Evolutionary conservation across 2,113 vertebrate genomes (phyloP).

Genomic region (Reinhardtius hippoglossoides): DNA sequence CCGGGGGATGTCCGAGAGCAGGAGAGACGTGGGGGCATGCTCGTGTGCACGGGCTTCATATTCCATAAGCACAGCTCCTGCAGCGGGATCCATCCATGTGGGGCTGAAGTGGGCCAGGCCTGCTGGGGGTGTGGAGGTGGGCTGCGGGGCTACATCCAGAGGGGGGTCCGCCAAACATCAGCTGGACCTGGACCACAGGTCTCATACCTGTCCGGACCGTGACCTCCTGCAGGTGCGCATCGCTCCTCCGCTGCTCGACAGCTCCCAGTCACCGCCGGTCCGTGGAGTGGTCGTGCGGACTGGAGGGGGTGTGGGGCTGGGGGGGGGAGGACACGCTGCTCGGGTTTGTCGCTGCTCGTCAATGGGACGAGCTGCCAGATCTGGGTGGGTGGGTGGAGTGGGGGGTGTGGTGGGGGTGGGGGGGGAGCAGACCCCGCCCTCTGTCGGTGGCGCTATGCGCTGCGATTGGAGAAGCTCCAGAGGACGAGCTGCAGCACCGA

Average conservation of each 20-base stretch:
- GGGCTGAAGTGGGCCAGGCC: slow-evolving; percentile 46
- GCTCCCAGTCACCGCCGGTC: slow-evolving; percentile 10
- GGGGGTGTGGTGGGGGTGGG: background rate
- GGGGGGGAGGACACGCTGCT: background rate
- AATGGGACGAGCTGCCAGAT: slow-evolving; percentile 62
- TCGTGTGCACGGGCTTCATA: slow-evolving; percentile 58
- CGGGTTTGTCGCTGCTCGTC: slow-evolving; percentile 60
- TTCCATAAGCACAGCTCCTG: slow-evolving; percentile 61
- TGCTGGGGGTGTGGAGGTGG: slow-evolving; percentile 1
- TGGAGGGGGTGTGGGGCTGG: background rate
- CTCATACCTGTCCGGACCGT: slow-evolving; percentile 73
- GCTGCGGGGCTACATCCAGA: slow-evolving; percentile 20
- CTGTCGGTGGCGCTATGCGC: slow-evolving; percentile 57
- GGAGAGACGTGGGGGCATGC: slow-evolving; percentile 22
- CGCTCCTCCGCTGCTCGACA: background rate
- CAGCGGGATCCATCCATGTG: slow-evolving; percentile 65
- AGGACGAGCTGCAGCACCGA: slow-evolving; percentile 71
- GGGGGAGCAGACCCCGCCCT: slow-evolving; percentile 70
- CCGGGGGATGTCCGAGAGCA: slow-evolving; percentile 41
- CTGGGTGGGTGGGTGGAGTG: slow-evolving; percentile 20
- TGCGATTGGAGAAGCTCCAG: slow-evolving; percentile 77
- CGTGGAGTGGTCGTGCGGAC: background rate
- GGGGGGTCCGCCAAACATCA: slow-evolving; percentile 34
- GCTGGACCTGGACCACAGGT: slow-evolving; percentile 72
- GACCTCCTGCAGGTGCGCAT: slow-evolving; percentile 65